Evolutionary conservation across 1,140 invertebrate genomes (phyloP).

Genomic region (Nasonia vitripennis): DNA sequence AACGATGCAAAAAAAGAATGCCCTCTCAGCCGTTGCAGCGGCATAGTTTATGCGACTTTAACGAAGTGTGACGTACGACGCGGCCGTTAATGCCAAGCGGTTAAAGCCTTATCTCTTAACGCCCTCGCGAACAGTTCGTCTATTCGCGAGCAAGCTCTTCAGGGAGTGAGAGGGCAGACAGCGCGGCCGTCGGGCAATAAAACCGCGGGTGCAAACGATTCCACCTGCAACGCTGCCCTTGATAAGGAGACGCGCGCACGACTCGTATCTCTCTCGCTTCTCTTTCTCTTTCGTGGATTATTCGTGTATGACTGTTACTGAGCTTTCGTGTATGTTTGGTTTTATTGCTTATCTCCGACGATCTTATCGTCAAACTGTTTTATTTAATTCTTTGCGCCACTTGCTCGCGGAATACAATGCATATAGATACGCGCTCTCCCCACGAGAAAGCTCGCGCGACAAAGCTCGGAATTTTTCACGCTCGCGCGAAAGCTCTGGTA

Average conservation of each 20-base stretch:
- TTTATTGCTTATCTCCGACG: neutral
- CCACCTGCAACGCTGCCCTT: neutral
- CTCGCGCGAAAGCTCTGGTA: too few species aligned
- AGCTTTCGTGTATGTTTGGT: neutral
- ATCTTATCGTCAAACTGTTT: neutral
- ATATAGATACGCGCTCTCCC: too few species aligned
- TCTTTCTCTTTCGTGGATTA: neutral
- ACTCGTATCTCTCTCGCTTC: neutral
- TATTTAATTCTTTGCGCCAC: too few species aligned
- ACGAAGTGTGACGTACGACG: conserved; percentile 50
- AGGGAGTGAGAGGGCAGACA: neutral
- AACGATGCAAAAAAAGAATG: neutral
- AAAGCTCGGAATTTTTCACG: too few species aligned
- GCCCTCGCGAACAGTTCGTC: conserved; percentile 49
- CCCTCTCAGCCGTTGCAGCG: neutral
- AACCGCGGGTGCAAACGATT: neutral
- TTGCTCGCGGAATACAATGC: too few species aligned
- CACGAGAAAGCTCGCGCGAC: too few species aligned
- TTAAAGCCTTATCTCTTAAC: conserved; percentile 52
- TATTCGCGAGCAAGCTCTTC: conserved; percentile 31
- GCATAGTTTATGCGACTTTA: conserved; percentile 44
- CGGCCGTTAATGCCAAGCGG: conserved; percentile 41
- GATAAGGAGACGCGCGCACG: conserved; percentile 13
- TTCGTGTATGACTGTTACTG: neutral
- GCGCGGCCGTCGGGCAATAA: neutral